Evolutionary conservation across 2,113 vertebrate genomes (phyloP).

Genomic region (Gymnocephalus cernua): DNA sequence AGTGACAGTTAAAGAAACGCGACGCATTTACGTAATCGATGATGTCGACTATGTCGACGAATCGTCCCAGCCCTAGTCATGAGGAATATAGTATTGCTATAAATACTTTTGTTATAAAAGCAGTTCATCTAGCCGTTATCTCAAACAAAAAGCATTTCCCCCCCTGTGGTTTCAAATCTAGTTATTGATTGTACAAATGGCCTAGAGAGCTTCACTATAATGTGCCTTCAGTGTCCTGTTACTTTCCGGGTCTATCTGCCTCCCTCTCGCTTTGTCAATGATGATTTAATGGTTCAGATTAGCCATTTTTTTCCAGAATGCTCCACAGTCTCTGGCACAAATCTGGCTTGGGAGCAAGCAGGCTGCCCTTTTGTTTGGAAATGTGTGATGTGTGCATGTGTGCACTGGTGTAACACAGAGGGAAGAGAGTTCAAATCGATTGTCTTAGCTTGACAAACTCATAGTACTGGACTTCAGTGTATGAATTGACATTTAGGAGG

Average conservation of each 20-base stretch:
- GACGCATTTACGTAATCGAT: no score
- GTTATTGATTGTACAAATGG: constrained; percentile 54
- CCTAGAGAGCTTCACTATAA: constrained; percentile 45
- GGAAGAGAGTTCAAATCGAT: constrained; percentile 64
- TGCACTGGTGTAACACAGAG: not conserved
- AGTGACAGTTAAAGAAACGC: no score
- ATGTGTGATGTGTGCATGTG: not conserved
- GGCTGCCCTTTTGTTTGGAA: constrained; percentile 10
- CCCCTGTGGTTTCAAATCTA: constrained; percentile 21
- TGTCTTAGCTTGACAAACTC: constrained; percentile 75
- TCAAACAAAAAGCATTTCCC: constrained; percentile 26
- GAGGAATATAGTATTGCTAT: constrained; percentile 3
- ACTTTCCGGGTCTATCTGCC: constrained; percentile 63
- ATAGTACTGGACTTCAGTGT: constrained; percentile 48
- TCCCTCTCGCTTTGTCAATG: constrained; percentile 53
- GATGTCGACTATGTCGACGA: no score
- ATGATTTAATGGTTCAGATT: constrained; percentile 75
- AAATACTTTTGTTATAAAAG: constrained; percentile 19
- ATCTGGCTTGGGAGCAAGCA: constrained; percentile 18
- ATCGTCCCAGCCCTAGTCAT: no score
- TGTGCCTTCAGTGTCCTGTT: constrained; percentile 57
- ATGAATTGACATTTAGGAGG: constrained; percentile 73
- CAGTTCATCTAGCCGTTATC: constrained; percentile 11
- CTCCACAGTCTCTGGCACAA: constrained; percentile 32
- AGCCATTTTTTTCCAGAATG: constrained; percentile 55